phyloP scores from a whole-genome alignment of 2,888 invertebrate genomes.

The Cantharis lateralis region DNA sequence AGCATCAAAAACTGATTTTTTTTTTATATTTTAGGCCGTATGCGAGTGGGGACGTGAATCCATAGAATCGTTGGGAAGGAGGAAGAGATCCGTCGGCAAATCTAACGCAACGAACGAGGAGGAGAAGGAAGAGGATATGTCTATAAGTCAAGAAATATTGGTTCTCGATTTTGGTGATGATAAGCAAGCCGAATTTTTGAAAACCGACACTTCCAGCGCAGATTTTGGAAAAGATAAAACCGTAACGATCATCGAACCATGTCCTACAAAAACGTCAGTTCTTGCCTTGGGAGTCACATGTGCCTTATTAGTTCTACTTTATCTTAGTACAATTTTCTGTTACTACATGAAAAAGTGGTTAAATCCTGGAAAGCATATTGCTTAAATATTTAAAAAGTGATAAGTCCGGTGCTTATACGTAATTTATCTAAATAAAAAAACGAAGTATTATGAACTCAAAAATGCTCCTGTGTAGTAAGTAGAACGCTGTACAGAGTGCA shows the following conservation, averaged over 20 bases:
- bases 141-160: slow-evolving; percentile 90
- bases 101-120: slow-evolving; percentile 65
- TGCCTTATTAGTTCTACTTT: slow-evolving; percentile 84
- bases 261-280: slow-evolving; percentile 91
- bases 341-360: slow-evolving; percentile 94
- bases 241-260: slow-evolving; percentile 87
- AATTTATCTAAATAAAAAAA: slow-evolving; percentile 23
- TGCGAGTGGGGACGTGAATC: slow-evolving; percentile 92
- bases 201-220: slow-evolving; percentile 74
- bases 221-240: slow-evolving; percentile 84
- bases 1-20: slow-evolving; percentile 11
- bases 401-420: slow-evolving; percentile 27
- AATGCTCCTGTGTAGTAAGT: background rate
- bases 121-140: slow-evolving; percentile 82
- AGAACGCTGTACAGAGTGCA: slow-evolving; percentile 10
- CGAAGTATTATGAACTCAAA: slow-evolving; percentile 21
- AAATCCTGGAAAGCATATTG: slow-evolving; percentile 80
- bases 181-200: slow-evolving; percentile 79
- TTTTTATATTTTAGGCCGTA: slow-evolving; percentile 67
- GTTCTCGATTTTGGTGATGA: slow-evolving; percentile 93
- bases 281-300: slow-evolving; percentile 88
- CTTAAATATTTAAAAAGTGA: slow-evolving; percentile 50
- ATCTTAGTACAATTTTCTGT: slow-evolving; percentile 89
- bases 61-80: slow-evolving; percentile 89
- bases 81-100: slow-evolving; percentile 74